phyloP scores from a whole-genome alignment of 2,888 invertebrate genomes.

The Pandemis cinnamomeana region DNA sequence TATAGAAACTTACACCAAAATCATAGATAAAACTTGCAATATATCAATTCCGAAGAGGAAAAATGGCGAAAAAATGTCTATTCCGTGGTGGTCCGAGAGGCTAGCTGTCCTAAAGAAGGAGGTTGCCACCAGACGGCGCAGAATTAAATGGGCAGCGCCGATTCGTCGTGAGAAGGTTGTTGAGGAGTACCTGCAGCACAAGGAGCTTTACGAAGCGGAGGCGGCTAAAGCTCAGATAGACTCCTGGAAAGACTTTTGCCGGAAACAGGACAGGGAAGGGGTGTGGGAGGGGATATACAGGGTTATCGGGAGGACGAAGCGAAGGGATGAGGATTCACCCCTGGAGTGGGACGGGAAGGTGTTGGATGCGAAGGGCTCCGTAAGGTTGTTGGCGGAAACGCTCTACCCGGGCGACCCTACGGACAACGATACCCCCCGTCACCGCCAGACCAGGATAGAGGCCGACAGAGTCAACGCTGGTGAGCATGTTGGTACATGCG shows the following conservation, averaged over 20 bases:
- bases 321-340: conserved; percentile 24
- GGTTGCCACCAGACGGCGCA: neutral
- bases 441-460: neutral
- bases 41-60: neutral
- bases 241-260: neutral
- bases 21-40: neutral
- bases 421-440: conserved; percentile 20
- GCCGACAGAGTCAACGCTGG: neutral
- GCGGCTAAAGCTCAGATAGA: neutral
- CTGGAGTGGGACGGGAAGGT: conserved; percentile 18
- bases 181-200: neutral
- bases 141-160: neutral
- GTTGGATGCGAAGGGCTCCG: conserved; percentile 24
- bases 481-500: neutral
- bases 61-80: neutral
- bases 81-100: neutral
- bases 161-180: neutral
- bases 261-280: conserved; percentile 10
- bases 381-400: conserved; percentile 28
- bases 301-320: conserved; percentile 20
- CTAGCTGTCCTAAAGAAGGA: neutral
- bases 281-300: conserved; percentile 39
- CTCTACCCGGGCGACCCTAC: conserved; percentile 31
- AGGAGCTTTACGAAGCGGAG: neutral
- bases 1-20: neutral